These are phyloP conservation scores for Sebastiscus tertius DNA, from an alignment of 2,797 vertebrate species.

Conservation along the genomic window DNA sequence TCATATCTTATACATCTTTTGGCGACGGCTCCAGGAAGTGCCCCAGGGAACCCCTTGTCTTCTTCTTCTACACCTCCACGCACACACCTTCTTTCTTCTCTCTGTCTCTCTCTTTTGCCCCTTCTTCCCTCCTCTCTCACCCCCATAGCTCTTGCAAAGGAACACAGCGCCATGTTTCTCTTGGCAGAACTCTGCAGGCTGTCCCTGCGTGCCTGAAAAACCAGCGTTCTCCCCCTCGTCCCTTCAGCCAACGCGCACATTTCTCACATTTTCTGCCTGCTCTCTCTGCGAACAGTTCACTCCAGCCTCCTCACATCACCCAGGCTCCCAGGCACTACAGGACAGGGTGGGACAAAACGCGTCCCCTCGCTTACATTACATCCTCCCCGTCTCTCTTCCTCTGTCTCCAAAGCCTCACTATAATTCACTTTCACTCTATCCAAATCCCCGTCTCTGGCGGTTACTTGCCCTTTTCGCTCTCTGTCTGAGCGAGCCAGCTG, in stretches of 20 bases:
- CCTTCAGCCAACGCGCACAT: slow-evolving; percentile 81
- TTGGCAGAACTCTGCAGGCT: slow-evolving; percentile 86
- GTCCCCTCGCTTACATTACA: slow-evolving; percentile 69
- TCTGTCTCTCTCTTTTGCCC: slow-evolving; percentile 35
- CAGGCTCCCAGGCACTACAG: slow-evolving; percentile 64
- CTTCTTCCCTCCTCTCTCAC: slow-evolving; percentile 62
- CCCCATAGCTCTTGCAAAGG: slow-evolving; percentile 75
- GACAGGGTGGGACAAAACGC: slow-evolving; percentile 74
- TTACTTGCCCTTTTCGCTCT: slow-evolving; percentile 64
- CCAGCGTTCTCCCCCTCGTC: slow-evolving; percentile 78
- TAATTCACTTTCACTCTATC: slow-evolving; percentile 63
- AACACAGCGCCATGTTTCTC: slow-evolving; percentile 83
- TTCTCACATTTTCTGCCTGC: slow-evolving; percentile 86
- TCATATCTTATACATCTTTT: slow-evolving; percentile 61
- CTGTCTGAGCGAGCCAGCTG: slow-evolving; percentile 47
- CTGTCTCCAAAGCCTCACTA: slow-evolving; percentile 53
- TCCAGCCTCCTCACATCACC: slow-evolving; percentile 66
- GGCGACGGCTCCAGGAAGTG: slow-evolving; percentile 36
- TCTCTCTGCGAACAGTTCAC: slow-evolving; percentile 73
- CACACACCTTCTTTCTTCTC: slow-evolving; percentile 30
- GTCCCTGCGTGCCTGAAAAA: slow-evolving; percentile 84
- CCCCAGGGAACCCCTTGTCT: slow-evolving; percentile 72
- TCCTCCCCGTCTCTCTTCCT: slow-evolving; percentile 59
- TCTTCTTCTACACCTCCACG: slow-evolving; percentile 36
- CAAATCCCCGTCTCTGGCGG: slow-evolving; percentile 63